phyloP scores from a whole-genome alignment of 2,113 vertebrate genomes.

The Callospermophilus lateralis region DNA sequence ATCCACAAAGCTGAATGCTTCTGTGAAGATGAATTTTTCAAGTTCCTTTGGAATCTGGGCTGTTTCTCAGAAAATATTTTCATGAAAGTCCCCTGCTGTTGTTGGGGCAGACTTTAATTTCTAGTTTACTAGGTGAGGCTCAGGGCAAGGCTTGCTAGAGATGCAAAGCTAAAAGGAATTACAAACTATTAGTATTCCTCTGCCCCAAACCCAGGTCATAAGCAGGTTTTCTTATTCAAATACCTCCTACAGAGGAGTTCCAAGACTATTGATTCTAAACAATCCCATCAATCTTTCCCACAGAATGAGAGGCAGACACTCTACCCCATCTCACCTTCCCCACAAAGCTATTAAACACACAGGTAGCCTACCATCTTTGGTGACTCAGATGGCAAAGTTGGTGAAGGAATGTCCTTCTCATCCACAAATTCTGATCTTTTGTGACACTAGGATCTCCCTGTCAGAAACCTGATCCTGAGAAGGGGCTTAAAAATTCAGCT shows the following conservation, averaged over 20 bases:
- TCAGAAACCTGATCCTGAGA: background rate
- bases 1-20: constrained; percentile 79
- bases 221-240: background rate
- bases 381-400: background rate
- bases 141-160: background rate
- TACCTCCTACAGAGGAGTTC: background rate
- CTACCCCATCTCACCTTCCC: background rate
- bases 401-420: background rate
- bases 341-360: background rate
- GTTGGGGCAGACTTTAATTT: constrained; percentile 41
- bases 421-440: background rate
- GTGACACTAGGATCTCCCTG: background rate
- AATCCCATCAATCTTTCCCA: constrained; percentile 6
- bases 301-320: background rate
- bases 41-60: constrained; percentile 70
- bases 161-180: constrained; percentile 16
- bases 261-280: constrained; percentile 18
- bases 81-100: constrained; percentile 25
- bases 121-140: background rate
- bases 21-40: constrained; percentile 72
- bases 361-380: constrained; percentile 9
- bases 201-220: background rate
- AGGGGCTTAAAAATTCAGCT: constrained; percentile 7
- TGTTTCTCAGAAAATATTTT: constrained; percentile 32
- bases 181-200: background rate